Percentiles rank a stretch among this genome's conserved stretches.
These are phyloP conservation scores for Neria commutata DNA, from an alignment of 2,888 invertebrate genomes.

Conservation along the genomic window DNA sequence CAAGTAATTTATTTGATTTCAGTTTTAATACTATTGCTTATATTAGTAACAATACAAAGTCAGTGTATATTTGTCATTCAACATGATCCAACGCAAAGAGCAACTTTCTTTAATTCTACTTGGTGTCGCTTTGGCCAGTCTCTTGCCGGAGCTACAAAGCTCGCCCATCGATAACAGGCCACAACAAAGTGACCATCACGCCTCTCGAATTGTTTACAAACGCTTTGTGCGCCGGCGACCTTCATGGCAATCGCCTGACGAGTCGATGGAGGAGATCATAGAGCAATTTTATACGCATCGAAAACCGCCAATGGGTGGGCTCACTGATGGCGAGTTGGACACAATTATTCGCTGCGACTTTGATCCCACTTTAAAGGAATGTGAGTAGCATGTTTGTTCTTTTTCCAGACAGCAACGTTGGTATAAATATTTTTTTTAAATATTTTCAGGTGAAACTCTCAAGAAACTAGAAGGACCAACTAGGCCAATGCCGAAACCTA, in stretches of 20 bases:
- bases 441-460: not conserved
- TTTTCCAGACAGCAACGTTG: not conserved
- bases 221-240: constrained; percentile 38
- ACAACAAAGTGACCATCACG: not conserved
- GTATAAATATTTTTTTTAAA: not conserved
- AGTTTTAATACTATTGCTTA: too few species aligned
- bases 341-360: constrained; percentile 46
- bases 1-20: too few species aligned
- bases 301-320: not conserved
- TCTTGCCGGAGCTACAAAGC: too few species aligned
- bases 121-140: too few species aligned
- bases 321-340: constrained; percentile 42
- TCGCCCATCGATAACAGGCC: too few species aligned
- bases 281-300: constrained; percentile 38
- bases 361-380: constrained; percentile 36
- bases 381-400: constrained; percentile 33
- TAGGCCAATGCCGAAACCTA: not conserved
- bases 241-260: constrained; percentile 21
- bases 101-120: too few species aligned
- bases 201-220: constrained; percentile 29
- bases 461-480: not conserved
- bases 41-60: too few species aligned
- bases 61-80: too few species aligned
- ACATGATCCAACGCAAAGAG: too few species aligned
- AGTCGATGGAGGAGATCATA: constrained; percentile 38